Evolutionary conservation across 2,888 invertebrate genomes (phyloP), one percentile per base, ranked within the genome.

Genomic region (Punctoribates punctum): DNA sequence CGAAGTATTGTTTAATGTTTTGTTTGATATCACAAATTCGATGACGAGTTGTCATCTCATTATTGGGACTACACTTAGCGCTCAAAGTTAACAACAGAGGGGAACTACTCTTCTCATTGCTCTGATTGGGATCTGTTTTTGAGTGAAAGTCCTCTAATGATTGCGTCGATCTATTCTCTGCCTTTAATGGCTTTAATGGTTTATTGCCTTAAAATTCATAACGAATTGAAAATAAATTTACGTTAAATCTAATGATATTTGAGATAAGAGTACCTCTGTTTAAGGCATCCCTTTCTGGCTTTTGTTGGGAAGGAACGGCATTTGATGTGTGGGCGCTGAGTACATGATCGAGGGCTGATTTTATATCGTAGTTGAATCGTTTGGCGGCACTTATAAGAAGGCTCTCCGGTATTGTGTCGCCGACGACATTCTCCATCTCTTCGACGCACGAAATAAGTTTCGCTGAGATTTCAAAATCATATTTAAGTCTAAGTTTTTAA

Each of bases 401-500:
- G 79, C 88, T 88, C 80, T 93, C 91, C 0, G 93, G 87, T 13
- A 90, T 85, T 0, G 89, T 86, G 75, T 92, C 91, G 6, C 93
- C 94, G 73, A 94, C 86, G 9, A 93, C 88, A 83, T 90, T 89
- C 77, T 90, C 88, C 48, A 96, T 87, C 82, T 91, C 90, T 81
- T 94, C 93, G 75, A 94, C 86, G 81, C 95, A 94, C 0, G 93
- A 92, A 82, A 90, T 88, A 1, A 96, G 85, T 82, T 89, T 89
- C 0, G 88, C 90, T 85, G 79, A 20, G 6, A 54, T 54, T 54
- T 15, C 29, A 17, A 46, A 46, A 29, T 13, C 20, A 73, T 51
- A 9, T 8, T 25, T 23, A 34, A 29, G 2, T 76, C 34, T 5
- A 75, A 54, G 34, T 17, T 2, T 38, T 17, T 42, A 54, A 46